Evolutionary conservation across 2,113 vertebrate genomes (phyloP).

Genomic region (Oryzias melastigma): DNA sequence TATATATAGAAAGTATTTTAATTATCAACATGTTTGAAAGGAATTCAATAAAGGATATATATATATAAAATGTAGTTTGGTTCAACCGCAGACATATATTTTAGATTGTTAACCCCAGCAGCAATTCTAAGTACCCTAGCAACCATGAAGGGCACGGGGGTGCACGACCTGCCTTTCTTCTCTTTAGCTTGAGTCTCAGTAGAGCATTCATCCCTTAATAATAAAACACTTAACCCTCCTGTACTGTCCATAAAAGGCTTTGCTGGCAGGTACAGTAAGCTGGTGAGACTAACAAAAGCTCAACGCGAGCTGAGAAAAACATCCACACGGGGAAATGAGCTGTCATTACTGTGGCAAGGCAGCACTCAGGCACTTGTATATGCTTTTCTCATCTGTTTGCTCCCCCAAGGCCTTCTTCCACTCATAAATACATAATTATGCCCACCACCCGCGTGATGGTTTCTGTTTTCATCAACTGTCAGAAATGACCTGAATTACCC

Average conservation of each 20-base stretch:
- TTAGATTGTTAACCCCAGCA: slow-evolving; percentile 32
- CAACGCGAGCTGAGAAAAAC: slow-evolving; percentile 55
- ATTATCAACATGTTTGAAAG: too few species aligned
- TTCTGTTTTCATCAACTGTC: slow-evolving; percentile 81
- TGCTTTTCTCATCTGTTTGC: slow-evolving; percentile 55
- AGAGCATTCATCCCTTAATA: slow-evolving; percentile 68
- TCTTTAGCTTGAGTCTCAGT: slow-evolving; percentile 35
- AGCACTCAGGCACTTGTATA: slow-evolving; percentile 44
- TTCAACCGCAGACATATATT: slow-evolving; percentile 51
- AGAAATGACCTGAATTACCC: slow-evolving; percentile 78
- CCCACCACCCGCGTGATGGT: slow-evolving; percentile 65
- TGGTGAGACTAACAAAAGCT: slow-evolving; percentile 63
- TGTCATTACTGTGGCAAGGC: slow-evolving; percentile 68
- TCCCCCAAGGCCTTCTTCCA: slow-evolving; percentile 70
- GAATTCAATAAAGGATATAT: not conserved
- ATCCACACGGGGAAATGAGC: slow-evolving; percentile 68
- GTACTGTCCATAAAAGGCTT: slow-evolving; percentile 58
- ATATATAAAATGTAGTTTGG: slow-evolving; percentile 1
- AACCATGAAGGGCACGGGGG: slow-evolving; percentile 42
- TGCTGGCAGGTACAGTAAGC: slow-evolving; percentile 67
- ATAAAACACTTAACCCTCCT: slow-evolving; percentile 72
- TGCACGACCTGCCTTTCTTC: slow-evolving; percentile 58
- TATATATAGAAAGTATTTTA: too few species aligned
- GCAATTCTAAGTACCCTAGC: slow-evolving; percentile 56
- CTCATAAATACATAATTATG: slow-evolving; percentile 80